A percentile compares a stretch with the other conserved stretches of the same genome.
phyloP scores from a whole-genome alignment of 2,113 vertebrate species.

The Nothocercus nigrocapillus region DNA sequence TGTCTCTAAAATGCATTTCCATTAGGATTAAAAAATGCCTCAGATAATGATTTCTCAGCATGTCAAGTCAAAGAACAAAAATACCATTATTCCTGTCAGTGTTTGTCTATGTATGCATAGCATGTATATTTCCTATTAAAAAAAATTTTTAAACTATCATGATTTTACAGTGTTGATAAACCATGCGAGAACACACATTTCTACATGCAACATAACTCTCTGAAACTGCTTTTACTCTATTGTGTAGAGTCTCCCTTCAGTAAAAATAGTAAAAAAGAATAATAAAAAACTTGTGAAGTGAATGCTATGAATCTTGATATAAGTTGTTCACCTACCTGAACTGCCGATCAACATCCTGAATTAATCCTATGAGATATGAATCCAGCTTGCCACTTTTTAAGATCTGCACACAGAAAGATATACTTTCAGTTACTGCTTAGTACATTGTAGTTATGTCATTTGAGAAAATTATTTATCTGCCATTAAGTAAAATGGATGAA shows the following conservation, averaged over 20 bases:
- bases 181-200: not conserved
- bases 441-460: not conserved
- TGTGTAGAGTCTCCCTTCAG: not conserved
- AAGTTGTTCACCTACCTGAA: constrained; percentile 83
- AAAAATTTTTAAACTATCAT: not conserved
- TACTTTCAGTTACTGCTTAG: not conserved
- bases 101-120: not conserved
- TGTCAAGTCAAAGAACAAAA: not conserved
- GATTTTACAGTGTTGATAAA: not conserved
- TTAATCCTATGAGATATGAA: constrained; percentile 89
- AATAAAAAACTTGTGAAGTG: not conserved
- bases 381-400: constrained; percentile 51
- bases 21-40: not conserved
- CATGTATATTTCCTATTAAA: not conserved
- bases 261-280: not conserved
- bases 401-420: constrained; percentile 75
- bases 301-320: not conserved
- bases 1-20: not conserved
- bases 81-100: not conserved
- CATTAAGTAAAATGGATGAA: not conserved
- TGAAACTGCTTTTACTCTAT: not conserved
- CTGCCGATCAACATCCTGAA: constrained; percentile 82
- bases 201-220: not conserved
- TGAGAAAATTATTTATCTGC: not conserved
- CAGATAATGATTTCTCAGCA: not conserved